phyloP scores from a whole-genome alignment of 2,113 vertebrate genomes.

The Climacteris rufus region DNA sequence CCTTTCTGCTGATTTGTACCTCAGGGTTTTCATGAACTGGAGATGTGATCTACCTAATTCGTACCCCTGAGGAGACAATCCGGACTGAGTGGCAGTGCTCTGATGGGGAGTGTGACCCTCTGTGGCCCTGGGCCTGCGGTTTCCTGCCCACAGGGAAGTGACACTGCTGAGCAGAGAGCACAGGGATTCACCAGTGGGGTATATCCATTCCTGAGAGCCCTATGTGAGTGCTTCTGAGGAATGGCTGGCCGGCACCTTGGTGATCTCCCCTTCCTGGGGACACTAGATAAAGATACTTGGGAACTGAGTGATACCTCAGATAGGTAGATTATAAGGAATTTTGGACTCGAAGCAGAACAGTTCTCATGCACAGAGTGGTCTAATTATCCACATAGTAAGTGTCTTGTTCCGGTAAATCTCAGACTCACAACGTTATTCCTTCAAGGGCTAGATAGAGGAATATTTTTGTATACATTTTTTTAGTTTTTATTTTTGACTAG shows the following conservation, averaged over 20 bases:
- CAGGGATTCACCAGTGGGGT: not conserved
- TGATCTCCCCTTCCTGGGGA: not conserved
- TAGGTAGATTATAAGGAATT: not conserved
- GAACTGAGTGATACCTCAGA: not conserved
- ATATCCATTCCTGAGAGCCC: accelerated
- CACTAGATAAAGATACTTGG: not conserved
- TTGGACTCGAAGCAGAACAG: not conserved
- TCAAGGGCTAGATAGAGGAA: not conserved
- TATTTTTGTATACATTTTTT: not conserved
- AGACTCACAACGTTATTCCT: not conserved
- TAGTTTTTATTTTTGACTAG: not conserved
- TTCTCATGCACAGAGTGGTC: not conserved
- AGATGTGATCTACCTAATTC: not conserved
- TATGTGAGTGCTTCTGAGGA: accelerated
- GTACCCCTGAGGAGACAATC: not conserved
- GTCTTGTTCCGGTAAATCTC: not conserved
- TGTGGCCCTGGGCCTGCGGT: accelerated
- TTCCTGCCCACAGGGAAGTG: not conserved
- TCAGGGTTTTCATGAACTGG: not conserved
- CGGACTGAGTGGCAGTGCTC: not conserved
- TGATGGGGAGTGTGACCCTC: not conserved
- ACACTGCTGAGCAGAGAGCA: accelerated
- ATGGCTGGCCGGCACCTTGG: not conserved
- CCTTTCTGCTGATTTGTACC: not conserved
- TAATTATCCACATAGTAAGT: not conserved